A percentile compares a stretch with the other conserved stretches of the same genome.
These are phyloP conservation scores for Pelobates fuscus DNA, from an alignment of 2,113 vertebrate genomes.

Conservation along the genomic window DNA sequence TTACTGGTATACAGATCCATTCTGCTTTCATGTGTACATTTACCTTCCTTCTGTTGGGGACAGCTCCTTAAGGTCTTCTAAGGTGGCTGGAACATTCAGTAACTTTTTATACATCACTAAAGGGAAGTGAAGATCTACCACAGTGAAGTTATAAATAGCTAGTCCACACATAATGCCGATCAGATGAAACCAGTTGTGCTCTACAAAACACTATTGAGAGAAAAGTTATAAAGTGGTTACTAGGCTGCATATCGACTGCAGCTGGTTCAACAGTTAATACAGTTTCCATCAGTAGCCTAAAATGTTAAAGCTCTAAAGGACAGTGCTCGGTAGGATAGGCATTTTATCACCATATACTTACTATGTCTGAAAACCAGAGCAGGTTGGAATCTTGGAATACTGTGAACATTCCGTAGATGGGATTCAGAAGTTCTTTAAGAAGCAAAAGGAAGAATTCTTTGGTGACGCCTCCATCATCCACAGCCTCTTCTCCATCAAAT, in stretches of 20 bases:
- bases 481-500: conserved; percentile 94
- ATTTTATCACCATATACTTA: no score
- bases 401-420: conserved; percentile 96
- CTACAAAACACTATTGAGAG: conserved; percentile 88
- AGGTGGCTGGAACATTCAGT: conserved; percentile 75
- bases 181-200: conserved; percentile 95
- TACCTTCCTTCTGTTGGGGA: conserved; percentile 95
- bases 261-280: no score
- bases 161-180: conserved; percentile 94
- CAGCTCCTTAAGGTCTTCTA: conserved; percentile 93
- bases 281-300: no score
- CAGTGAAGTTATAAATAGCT: conserved; percentile 95
- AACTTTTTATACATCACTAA: conserved; percentile 94
- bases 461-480: conserved; percentile 92
- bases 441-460: conserved; percentile 96
- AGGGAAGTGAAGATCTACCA: conserved; percentile 95
- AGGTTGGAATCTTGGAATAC: conserved; percentile 91
- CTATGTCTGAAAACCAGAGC: conserved; percentile 96
- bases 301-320: no score
- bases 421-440: conserved; percentile 92
- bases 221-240: no score
- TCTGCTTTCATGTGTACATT: no score
- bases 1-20: no score
- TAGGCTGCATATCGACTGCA: neutral
- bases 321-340: no score